Conservation (phyloP, 2,797 vertebrate species). For the Margarornis squamiger region DNA sequence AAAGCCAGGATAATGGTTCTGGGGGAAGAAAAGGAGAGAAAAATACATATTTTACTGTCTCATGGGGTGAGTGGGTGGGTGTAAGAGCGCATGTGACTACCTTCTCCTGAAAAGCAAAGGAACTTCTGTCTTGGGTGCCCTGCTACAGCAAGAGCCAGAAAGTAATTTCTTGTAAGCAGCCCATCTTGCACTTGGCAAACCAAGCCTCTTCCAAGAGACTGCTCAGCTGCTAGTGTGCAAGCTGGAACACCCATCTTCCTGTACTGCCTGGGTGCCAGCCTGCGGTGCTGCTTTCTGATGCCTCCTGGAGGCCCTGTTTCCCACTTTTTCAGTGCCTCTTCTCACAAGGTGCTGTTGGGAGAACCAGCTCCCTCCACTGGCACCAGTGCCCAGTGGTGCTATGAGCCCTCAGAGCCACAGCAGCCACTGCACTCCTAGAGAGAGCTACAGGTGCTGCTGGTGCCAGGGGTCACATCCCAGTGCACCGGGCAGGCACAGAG, state of each 20-base stretch:
- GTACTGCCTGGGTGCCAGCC: background rate
- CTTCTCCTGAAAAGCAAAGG: background rate
- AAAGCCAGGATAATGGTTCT: background rate
- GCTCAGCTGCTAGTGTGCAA: background rate
- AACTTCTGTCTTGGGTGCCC: background rate
- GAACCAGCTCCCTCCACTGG: background rate
- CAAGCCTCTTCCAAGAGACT: background rate
- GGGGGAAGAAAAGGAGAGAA: background rate
- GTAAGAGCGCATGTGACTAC: background rate
- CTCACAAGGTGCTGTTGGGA: background rate
- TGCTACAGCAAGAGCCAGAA: background rate
- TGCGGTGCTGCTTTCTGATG: background rate
- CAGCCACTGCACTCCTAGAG: background rate
- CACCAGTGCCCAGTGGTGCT: background rate
- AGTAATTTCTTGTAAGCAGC: background rate
- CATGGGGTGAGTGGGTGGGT: background rate
- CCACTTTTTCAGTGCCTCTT: background rate
- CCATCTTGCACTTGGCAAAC: background rate
- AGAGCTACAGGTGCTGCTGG: background rate
- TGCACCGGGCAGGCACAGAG: rapidly evolving
- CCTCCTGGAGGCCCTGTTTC: background rate
- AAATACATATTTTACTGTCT: background rate
- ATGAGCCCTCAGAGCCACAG: background rate
- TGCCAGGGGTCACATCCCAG: background rate
- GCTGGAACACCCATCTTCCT: background rate